Evolutionary conservation across 2,797 vertebrate genomes (phyloP).

Genomic region (Eurystomus glaucurus): DNA sequence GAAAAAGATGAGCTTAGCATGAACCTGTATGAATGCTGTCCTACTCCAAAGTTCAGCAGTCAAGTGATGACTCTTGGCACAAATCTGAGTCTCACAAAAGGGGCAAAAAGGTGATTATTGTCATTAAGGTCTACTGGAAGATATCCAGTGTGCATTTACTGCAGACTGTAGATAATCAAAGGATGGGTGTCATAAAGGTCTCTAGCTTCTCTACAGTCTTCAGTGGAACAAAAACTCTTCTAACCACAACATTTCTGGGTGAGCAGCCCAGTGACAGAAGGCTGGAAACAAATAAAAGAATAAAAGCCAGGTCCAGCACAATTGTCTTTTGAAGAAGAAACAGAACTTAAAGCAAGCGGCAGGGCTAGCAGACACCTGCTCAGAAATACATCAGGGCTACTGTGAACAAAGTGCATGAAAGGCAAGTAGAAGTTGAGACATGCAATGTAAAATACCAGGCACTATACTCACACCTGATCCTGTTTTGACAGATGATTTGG

Average conservation of each 20-base stretch:
- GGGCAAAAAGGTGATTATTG: background rate
- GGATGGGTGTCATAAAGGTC: background rate
- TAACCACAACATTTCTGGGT: too few species aligned
- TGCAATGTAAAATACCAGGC: background rate
- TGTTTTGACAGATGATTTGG: background rate
- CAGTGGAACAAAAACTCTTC: background rate
- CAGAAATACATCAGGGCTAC: background rate
- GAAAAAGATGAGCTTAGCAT: background rate
- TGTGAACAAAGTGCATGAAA: background rate
- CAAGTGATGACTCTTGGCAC: background rate
- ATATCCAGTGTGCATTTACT: background rate
- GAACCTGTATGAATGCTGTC: background rate
- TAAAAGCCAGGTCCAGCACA: too few species aligned
- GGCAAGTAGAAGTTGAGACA: background rate
- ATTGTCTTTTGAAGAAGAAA: background rate
- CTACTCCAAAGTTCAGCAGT: background rate
- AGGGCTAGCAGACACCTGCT: background rate
- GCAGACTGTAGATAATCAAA: background rate
- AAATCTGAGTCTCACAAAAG: background rate
- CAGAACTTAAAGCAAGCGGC: background rate
- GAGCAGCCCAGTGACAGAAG: too few species aligned
- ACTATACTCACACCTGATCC: background rate
- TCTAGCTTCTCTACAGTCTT: background rate
- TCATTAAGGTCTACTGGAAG: background rate
- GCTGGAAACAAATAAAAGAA: too few species aligned